Conservation (phyloP, 2,888 invertebrate species). For the Xanthia togata region DNA sequence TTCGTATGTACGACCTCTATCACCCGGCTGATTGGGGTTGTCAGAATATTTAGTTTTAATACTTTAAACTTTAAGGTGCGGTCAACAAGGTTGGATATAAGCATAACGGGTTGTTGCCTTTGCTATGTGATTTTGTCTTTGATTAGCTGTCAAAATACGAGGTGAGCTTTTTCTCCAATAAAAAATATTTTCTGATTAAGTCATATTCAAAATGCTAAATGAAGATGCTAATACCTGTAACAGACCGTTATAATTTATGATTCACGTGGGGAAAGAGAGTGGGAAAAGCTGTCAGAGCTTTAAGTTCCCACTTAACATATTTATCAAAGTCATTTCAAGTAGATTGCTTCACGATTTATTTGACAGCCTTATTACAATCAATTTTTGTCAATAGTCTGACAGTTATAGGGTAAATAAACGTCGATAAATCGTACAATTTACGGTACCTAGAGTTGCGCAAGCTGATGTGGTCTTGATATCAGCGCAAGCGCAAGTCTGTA, state of each 20-base stretch:
- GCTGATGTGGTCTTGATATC: constrained; percentile 45
- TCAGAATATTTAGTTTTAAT: constrained; percentile 36
- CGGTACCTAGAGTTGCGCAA: constrained; percentile 59
- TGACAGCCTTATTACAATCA: constrained; percentile 17
- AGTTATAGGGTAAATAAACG: constrained; percentile 52
- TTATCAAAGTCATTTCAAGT: constrained; percentile 39
- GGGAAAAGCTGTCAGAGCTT: not conserved
- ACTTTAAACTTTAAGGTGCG: constrained; percentile 31
- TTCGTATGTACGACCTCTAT: constrained; percentile 57
- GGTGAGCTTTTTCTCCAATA: not conserved
- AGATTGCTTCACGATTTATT: constrained; percentile 29
- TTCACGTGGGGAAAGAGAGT: not conserved
- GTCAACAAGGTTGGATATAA: constrained; percentile 30
- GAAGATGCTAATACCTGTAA: not conserved
- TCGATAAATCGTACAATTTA: constrained; percentile 50
- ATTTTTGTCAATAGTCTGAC: constrained; percentile 44
- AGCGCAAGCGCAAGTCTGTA: constrained; percentile 34
- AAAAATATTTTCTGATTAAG: not conserved
- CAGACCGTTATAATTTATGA: not conserved
- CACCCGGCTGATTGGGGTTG: constrained; percentile 38
- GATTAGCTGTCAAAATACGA: constrained; percentile 22
- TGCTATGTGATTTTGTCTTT: constrained; percentile 30
- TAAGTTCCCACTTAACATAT: constrained; percentile 24
- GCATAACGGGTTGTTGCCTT: constrained; percentile 25
- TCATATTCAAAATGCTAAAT: constrained; percentile 4